Conservation (phyloP, 2,113 vertebrate genomes). For the Ochotona curzoniae region DNA sequence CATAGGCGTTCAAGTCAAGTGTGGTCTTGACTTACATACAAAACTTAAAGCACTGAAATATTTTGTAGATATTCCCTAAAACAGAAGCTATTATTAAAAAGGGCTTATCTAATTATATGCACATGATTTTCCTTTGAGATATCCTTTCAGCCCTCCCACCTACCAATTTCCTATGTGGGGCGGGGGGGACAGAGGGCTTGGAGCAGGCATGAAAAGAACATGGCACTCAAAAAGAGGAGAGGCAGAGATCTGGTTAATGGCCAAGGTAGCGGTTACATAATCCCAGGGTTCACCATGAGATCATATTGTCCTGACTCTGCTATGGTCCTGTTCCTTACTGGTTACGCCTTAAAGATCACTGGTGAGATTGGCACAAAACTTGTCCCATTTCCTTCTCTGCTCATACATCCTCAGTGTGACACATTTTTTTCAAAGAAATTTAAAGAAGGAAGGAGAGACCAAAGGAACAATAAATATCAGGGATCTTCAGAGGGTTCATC, state of each 20-base stretch:
- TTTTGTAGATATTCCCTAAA: neutral
- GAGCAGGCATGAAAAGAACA: neutral
- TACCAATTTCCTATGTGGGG: neutral
- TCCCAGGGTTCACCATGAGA: neutral
- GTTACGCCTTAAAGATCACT: neutral
- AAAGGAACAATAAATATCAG: too few relatives aligned
- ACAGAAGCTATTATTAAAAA: neutral
- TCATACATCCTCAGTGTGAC: neutral
- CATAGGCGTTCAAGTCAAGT: neutral
- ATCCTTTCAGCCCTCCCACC: neutral
- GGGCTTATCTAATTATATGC: neutral
- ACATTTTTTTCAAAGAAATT: slow-evolving; percentile 6
- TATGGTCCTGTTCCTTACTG: neutral
- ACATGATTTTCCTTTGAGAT: neutral
- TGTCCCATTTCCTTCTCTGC: neutral
- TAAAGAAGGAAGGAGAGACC: neutral
- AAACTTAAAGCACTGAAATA: neutral
- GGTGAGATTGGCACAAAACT: neutral
- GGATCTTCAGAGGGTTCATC: too few relatives aligned
- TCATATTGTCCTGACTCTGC: neutral
- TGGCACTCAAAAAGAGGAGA: neutral
- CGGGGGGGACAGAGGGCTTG: neutral
- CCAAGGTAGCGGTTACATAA: neutral
- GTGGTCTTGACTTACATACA: neutral
- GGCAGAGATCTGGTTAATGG: neutral